Conservation (phyloP, 1,140 invertebrate genomes). For the Acyrthosiphon pisum region DNA sequence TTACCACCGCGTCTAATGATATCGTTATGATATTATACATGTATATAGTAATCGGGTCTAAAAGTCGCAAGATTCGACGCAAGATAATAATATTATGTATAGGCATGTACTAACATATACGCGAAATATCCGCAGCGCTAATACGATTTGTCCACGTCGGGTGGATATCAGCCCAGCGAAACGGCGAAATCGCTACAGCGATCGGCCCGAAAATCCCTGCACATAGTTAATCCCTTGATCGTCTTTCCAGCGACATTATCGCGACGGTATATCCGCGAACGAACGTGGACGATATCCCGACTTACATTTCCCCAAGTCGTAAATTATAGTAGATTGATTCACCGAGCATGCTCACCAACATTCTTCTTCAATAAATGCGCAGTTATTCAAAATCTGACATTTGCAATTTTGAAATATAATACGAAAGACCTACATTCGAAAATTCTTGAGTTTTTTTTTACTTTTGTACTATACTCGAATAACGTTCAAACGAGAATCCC, state of each 20-base stretch:
- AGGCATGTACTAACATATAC: neutral
- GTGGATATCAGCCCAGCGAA: neutral
- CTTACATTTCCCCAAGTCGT: neutral
- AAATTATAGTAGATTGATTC: neutral
- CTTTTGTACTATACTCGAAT: neutral
- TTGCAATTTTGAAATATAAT: neutral
- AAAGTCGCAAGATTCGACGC: neutral
- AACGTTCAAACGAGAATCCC: neutral
- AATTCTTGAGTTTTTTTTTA: too few species aligned
- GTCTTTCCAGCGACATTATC: neutral
- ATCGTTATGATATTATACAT: neutral
- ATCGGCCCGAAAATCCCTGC: neutral
- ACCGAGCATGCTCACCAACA: neutral
- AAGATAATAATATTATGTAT: constrained; percentile 17
- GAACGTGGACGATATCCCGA: neutral
- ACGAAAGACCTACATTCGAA: neutral
- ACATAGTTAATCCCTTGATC: neutral
- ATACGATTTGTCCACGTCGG: neutral
- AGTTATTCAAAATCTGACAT: neutral
- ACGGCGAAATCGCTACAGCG: neutral
- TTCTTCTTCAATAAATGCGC: neutral
- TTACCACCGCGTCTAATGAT: neutral
- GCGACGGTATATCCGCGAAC: neutral
- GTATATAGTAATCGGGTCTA: neutral
- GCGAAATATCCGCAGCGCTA: neutral